Base-by-base conservation (phyloP, 2,797 vertebrate species). In the Nannoperca australis region DNA sequence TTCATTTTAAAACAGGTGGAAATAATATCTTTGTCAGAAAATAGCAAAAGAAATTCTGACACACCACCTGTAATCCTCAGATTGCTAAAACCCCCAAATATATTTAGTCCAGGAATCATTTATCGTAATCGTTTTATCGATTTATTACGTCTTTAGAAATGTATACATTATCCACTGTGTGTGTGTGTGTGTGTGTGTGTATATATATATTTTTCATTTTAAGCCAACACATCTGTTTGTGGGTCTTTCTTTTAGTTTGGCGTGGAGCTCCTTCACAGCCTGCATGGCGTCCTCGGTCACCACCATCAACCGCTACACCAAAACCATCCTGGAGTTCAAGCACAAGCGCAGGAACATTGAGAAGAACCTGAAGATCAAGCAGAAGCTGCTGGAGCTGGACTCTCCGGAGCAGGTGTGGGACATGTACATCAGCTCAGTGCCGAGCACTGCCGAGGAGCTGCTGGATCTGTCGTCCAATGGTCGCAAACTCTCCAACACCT, bases 281-380 rank as follows among this genome's bases (percentile, higher is more conserved):
- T 99, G 97, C 84, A 97, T 98, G 97, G 96, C 95, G 0, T 97
- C 97, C 17, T 97, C 97, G 0, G 96, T 98, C 84, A 96, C 95
- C 27, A 96, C 96, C 51, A 95, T 97, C 85, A 98, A 97, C 94
- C 95, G 96, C 85, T 97, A 98, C 65, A 97, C 97, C 9, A 96
- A 97, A 94, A 96, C 96, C 70, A 95, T 95, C 84, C 82, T 97
- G 91, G 96, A 96, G 90, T 96, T 98, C 92, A 97, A 97, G 92
- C 96, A 97, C 94, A 97, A 95, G 90, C 94, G 95, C 45, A 93
- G 95, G 88, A 97, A 92, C 82, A 94, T 97, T 66, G 96, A 97
- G 91, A 96, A 97, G 93, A 97, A 94, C 91, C 93, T 97, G 87
- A 97, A 95, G 92, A 95, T 95, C 78, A 97, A 96, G 63, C 95